Percentiles rank a stretch among this genome's conserved stretches.
These are phyloP conservation scores for Drosophila algonquin DNA, from an alignment of 2,888 invertebrate genomes.

Conservation along the genomic window DNA sequence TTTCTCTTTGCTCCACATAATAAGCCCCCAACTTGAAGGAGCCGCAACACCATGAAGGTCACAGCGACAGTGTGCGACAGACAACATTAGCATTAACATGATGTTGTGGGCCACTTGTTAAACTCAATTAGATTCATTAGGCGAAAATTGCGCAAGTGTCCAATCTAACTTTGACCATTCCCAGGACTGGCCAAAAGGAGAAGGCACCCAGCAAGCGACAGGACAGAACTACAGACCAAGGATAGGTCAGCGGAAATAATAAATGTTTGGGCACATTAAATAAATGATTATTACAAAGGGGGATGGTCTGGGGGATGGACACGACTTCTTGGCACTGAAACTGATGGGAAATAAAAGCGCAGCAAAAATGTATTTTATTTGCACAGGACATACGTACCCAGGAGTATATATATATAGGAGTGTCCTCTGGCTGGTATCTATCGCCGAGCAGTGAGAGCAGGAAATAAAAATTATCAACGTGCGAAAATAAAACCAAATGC, in stretches of 20 bases:
- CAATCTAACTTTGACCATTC: slow-evolving; percentile 83
- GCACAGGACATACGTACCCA: slow-evolving; percentile 40
- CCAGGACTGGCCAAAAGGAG: slow-evolving; percentile 29
- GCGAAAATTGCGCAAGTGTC: slow-evolving; percentile 76
- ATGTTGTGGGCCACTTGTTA: slow-evolving; percentile 63
- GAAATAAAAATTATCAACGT: slow-evolving; percentile 79
- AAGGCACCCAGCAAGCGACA: neutral
- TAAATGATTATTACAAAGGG: slow-evolving; percentile 80
- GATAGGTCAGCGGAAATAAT: slow-evolving; percentile 80
- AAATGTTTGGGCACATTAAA: slow-evolving; percentile 79
- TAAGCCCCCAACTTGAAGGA: slow-evolving; percentile 19
- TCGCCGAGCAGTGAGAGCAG: slow-evolving; percentile 46
- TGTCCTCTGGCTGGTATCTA: slow-evolving; percentile 36
- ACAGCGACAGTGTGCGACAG: slow-evolving; percentile 14
- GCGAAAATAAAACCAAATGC: slow-evolving; percentile 64
- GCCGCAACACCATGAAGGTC: slow-evolving; percentile 37
- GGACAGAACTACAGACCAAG: slow-evolving; percentile 8
- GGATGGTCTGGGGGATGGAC: slow-evolving; percentile 1
- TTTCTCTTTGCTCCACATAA: neutral
- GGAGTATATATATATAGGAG: slow-evolving; percentile 29
- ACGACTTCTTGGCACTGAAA: slow-evolving; percentile 23
- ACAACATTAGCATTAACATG: slow-evolving; percentile 46
- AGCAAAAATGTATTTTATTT: slow-evolving; percentile 74
- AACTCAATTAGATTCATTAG: slow-evolving; percentile 81
- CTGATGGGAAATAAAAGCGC: slow-evolving; percentile 72